A percentile compares a stretch with the other conserved stretches of the same genome.
Evolutionary conservation across 2,888 invertebrate genomes (phyloP).

Genomic region (Caenorhabditis panamensis): DNA sequence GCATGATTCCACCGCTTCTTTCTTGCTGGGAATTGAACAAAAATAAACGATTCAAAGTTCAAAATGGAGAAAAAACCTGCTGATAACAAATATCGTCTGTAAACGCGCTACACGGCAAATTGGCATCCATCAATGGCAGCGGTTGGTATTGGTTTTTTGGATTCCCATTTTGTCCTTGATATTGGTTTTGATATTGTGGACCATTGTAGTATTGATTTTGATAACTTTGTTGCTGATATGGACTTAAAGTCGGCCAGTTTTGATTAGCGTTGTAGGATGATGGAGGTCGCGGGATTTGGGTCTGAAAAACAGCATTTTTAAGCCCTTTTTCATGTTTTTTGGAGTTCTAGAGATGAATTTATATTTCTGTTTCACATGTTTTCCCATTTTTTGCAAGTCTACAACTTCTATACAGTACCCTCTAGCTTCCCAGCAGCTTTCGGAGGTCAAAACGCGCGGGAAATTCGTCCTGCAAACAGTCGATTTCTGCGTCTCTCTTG

Average conservation of each 20-base stretch:
- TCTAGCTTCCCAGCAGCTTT: no score
- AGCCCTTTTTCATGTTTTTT: no score
- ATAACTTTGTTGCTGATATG: conserved; percentile 23
- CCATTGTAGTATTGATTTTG: conserved; percentile 12
- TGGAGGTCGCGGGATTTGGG: conserved; percentile 67
- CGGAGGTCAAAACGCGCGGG: no score
- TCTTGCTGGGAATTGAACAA: conserved; percentile 66
- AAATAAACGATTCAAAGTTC: background rate
- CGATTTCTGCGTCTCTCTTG: no score
- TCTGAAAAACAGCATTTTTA: no score
- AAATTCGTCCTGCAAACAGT: no score
- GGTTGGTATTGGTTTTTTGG: background rate
- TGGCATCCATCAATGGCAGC: conserved; percentile 24
- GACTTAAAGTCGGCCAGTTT: conserved; percentile 45
- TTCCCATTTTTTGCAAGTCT: background rate
- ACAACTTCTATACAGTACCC: no score
- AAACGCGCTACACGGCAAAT: conserved; percentile 76
- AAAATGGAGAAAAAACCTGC: conserved; percentile 67
- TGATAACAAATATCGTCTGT: conserved; percentile 80
- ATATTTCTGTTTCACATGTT: background rate
- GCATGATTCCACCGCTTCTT: conserved; percentile 68
- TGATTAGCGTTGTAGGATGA: background rate
- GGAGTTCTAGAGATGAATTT: no score
- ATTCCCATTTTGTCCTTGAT: background rate
- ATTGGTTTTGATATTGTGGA: background rate